phyloP scores from a whole-genome alignment of 1,140 invertebrate genomes.

The Drosophila sp. region DNA sequence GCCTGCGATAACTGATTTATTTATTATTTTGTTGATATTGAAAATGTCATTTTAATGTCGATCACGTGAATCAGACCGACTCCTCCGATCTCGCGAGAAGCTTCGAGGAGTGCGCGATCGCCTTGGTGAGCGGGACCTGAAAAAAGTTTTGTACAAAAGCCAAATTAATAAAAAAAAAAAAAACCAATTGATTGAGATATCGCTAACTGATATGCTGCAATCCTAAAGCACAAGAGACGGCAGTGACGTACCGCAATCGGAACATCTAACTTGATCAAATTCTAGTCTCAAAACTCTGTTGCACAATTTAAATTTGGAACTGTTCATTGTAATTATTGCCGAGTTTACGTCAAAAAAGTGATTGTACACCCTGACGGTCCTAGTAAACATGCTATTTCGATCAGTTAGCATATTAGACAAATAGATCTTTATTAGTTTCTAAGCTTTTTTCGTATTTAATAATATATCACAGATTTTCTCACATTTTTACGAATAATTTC shows the following conservation, averaged over 20 bases:
- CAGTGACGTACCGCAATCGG: no score
- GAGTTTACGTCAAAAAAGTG: not conserved
- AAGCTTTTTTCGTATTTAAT: slow-evolving; percentile 7
- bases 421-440: slow-evolving; percentile 4
- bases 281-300: no score
- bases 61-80: slow-evolving; percentile 59
- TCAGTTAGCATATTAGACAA: not conserved
- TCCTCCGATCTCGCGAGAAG: slow-evolving; percentile 60
- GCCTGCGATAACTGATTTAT: not conserved
- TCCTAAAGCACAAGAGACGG: no score
- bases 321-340: no score
- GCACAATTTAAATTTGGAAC: no score
- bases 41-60: slow-evolving; percentile 47
- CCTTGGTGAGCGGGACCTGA: slow-evolving; percentile 61
- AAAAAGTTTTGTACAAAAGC: slow-evolving; percentile 35
- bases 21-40: slow-evolving; percentile 2
- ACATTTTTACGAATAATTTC: slow-evolving; percentile 16
- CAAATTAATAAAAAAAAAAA: slow-evolving; percentile 8
- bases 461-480: slow-evolving; percentile 29
- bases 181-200: not conserved
- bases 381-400: not conserved
- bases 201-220: not conserved
- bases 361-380: not conserved
- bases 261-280: no score
- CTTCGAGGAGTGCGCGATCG: slow-evolving; percentile 63